Evolutionary conservation across 2,797 vertebrate species (phyloP).

Genomic region (Melopsittacus undulatus): DNA sequence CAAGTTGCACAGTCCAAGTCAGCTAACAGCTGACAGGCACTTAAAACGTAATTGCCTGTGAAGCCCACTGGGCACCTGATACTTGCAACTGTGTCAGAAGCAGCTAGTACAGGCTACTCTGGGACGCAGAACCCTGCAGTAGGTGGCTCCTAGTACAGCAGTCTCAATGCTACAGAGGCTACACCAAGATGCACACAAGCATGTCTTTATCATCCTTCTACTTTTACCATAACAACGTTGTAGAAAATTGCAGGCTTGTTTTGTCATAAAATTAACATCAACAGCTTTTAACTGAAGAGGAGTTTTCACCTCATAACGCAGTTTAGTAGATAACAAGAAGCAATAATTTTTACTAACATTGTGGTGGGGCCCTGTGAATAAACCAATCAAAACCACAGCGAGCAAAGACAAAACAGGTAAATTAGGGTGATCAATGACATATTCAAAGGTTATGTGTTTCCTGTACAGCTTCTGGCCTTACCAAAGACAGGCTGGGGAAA

Average conservation of each 20-base stretch:
- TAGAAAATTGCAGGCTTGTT: not conserved
- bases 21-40: not conserved
- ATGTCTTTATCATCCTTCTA: not conserved
- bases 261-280: not conserved
- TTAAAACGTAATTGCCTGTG: not conserved
- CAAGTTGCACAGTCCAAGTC: not conserved
- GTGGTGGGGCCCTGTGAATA: not conserved
- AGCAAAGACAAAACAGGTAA: not conserved
- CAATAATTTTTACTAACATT: not conserved
- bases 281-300: not conserved
- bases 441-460: not conserved
- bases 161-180: not conserved
- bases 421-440: not conserved
- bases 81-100: not conserved
- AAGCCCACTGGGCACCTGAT: not conserved
- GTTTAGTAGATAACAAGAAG: not conserved
- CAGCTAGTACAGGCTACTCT: not conserved
- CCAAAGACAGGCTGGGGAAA: not conserved
- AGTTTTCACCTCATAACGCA: not conserved
- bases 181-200: not conserved
- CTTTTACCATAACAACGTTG: not conserved
- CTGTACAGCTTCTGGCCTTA: not conserved
- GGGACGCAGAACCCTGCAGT: not conserved
- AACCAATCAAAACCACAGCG: not conserved
- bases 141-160: not conserved